A percentile compares a stretch with the other conserved stretches of the same genome.
These are phyloP conservation scores for Hydrochoerus hydrochaeris DNA, from an alignment of 2,113 vertebrate genomes.

Conservation along the genomic window DNA sequence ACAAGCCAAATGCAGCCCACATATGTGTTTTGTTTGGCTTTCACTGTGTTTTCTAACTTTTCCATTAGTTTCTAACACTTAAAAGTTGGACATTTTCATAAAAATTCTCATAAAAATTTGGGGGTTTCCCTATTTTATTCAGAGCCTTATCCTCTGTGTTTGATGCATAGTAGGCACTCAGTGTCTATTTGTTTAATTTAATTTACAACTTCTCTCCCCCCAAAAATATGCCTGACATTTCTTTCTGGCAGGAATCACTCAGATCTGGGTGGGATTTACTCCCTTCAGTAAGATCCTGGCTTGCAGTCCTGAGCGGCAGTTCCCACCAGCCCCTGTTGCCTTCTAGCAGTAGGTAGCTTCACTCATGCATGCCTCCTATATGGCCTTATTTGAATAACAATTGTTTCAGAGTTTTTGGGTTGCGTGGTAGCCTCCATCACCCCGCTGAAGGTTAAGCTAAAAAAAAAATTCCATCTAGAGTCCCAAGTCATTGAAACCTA, in stretches of 20 bases:
- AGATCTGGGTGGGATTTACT: background rate
- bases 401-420: background rate
- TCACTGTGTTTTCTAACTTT: slow-evolving; percentile 67
- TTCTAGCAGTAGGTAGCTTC: background rate
- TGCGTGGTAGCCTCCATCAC: background rate
- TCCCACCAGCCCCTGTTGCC: background rate
- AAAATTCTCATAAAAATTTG: background rate
- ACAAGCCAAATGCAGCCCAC: slow-evolving; percentile 28
- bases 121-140: slow-evolving; percentile 29
- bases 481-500: background rate
- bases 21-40: slow-evolving; percentile 68
- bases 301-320: background rate
- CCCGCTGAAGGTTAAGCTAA: background rate
- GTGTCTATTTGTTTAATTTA: slow-evolving; percentile 35
- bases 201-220: background rate
- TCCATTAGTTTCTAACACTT: slow-evolving; percentile 52
- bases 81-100: slow-evolving; percentile 48
- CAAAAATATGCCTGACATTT: background rate
- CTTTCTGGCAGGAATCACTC: background rate
- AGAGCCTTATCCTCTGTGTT: background rate
- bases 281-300: background rate
- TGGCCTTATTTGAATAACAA: background rate
- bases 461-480: background rate
- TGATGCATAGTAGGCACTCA: background rate
- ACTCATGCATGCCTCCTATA: background rate